Base-by-base conservation (phyloP, 2,888 invertebrate genomes). In the Synanthedon andrenaeformis region DNA sequence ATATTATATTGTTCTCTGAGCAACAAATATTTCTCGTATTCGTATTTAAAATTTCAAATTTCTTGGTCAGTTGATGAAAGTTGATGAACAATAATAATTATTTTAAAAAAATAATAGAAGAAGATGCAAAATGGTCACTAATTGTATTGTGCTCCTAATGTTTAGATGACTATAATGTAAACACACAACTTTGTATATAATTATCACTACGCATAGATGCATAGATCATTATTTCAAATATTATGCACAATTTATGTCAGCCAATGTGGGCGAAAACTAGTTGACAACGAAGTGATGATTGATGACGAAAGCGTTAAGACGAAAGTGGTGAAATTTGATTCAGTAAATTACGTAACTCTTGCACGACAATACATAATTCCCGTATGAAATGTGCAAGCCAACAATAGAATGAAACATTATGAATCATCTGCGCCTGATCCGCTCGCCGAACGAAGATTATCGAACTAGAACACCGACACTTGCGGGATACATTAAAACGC, bases 401-500 rank as follows among this genome's bases (percentile, higher is more conserved):
- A 86, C 86, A 87, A 86, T 86, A 86, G 86, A 78, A 75, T 75
- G 60, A 67, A 71, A 70, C 73, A 80, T 80, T 85, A 80, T 86
- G 86, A 86, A 80, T 86, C 86, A 86, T 80, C 76, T 74, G 64
- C 62, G 66, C 69, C 77, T 79, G 84, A 85, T 86, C 83, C 82
- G 74, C 75, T 73, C 78, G 71, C 78, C 71, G 68, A 72, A 67
- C 75, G 75, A 82, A 86, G 86, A 87, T 86, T 86, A 87, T 86
- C 85, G 76, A 85, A 84, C 78, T 86, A 75, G 86, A 85, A 69
- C 86, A 77, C 82, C 77, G 80, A 79, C 81, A 79, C 78, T 82
- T 74, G 75, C 79, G 67, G 74, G 72, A 76, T 82, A 80, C 86
- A 87, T 86, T 87, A 86, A 82, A 84, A 85, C 74, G 76, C 85